Evolutionary conservation across 2,113 vertebrate species (phyloP).

Genomic region (Irena cyanogastra): DNA sequence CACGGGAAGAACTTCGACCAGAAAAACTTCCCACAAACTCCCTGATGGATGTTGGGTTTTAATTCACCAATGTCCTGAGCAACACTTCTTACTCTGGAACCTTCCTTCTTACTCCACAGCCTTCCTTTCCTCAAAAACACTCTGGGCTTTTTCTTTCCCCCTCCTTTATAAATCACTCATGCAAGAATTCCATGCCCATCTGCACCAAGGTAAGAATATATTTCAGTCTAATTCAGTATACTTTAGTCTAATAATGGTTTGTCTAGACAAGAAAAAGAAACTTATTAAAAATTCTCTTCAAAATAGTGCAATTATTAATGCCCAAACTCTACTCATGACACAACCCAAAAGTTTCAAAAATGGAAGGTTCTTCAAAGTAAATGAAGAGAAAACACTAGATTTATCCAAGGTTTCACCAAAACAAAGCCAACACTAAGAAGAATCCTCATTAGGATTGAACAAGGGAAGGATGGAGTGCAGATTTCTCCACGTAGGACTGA

Average conservation of each 20-base stretch:
- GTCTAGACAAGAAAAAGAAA: background rate
- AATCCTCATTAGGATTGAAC: fast-evolving
- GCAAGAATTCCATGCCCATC: background rate
- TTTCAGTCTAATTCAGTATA: background rate
- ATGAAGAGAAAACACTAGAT: background rate
- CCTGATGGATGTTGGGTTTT: background rate
- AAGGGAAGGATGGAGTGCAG: fast-evolving
- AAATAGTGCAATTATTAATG: background rate
- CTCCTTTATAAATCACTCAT: background rate
- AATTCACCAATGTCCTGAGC: background rate
- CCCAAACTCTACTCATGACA: background rate
- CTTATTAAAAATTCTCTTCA: background rate
- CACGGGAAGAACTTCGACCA: background rate
- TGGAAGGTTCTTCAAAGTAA: background rate
- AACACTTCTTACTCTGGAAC: background rate
- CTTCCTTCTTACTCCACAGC: background rate
- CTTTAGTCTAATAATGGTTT: background rate
- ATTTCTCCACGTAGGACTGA: background rate
- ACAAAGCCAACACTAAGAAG: background rate
- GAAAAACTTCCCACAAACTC: background rate
- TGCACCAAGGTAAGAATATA: background rate
- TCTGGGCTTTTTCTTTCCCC: background rate
- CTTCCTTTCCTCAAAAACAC: background rate
- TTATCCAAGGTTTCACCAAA: background rate
- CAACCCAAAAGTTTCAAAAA: background rate